Percentiles rank a stretch among this genome's conserved stretches.
Evolutionary conservation across 2,113 vertebrate genomes (phyloP).

Genomic region (Struthidea cinerea): DNA sequence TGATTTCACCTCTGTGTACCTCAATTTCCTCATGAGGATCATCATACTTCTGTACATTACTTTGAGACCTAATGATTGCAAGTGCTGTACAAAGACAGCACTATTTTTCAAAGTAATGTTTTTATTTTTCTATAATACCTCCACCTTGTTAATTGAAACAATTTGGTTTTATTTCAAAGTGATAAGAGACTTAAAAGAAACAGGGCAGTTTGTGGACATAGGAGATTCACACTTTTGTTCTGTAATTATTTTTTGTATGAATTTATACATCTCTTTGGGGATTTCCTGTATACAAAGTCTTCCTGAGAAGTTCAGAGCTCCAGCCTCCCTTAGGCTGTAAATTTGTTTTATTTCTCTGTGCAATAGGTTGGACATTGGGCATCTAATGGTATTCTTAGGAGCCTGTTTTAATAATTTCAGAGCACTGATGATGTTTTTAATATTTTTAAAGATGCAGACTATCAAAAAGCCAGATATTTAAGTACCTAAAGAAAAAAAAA

Average conservation of each 20-base stretch:
- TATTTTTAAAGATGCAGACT: not conserved
- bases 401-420: not conserved
- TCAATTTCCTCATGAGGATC: not conserved
- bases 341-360: not conserved
- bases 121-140: not conserved
- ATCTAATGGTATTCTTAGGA: not conserved
- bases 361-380: not conserved
- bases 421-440: not conserved
- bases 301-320: not conserved
- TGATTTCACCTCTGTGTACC: not conserved
- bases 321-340: not conserved
- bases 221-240: rapidly evolving
- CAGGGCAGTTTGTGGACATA: not conserved
- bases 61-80: not conserved
- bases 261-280: not conserved
- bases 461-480: not conserved
- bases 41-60: not conserved
- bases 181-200: not conserved
- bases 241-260: not conserved
- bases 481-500: not conserved
- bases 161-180: not conserved
- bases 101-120: not conserved
- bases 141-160: not conserved
- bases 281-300: not conserved
- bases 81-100: not conserved